These are phyloP conservation scores for Kryptopterus vitreolus DNA, from an alignment of 2,797 vertebrate species.

Conservation along the genomic window DNA sequence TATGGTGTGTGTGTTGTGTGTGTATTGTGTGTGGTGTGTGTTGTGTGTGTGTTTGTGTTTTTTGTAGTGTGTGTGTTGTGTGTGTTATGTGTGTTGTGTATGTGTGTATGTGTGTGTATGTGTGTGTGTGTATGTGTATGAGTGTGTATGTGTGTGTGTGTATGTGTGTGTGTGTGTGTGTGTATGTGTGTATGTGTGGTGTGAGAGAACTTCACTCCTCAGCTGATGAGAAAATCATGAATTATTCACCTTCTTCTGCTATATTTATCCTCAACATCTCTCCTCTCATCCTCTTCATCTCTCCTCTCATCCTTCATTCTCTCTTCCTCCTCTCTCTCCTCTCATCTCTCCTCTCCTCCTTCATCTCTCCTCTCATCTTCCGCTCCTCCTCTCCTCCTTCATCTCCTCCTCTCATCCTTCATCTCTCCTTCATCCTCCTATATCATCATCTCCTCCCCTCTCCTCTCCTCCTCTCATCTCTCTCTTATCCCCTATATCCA, in stretches of 20 bases:
- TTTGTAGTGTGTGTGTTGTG: no score
- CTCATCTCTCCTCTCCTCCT: neutral
- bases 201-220: neutral
- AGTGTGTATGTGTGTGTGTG: neutral
- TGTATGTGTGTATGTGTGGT: neutral
- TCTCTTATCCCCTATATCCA: no score
- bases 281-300: conserved; percentile 49
- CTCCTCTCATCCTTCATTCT: neutral
- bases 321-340: neutral
- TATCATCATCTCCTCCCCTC: neutral
- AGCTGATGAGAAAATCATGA: conserved; percentile 47
- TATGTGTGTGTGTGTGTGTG: neutral
- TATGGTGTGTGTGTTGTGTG: no score
- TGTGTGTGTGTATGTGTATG: neutral
- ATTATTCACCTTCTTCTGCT: conserved; percentile 58
- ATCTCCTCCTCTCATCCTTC: neutral
- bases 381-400: neutral
- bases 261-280: conserved; percentile 62
- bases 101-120: neutral
- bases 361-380: neutral
- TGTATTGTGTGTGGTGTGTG: no score
- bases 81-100: no score
- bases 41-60: no score
- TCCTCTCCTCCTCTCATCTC: neutral
- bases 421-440: neutral